These are phyloP conservation scores for Protaetia brevitarsis DNA, from an alignment of 1,140 invertebrate genomes.

Conservation along the genomic window DNA sequence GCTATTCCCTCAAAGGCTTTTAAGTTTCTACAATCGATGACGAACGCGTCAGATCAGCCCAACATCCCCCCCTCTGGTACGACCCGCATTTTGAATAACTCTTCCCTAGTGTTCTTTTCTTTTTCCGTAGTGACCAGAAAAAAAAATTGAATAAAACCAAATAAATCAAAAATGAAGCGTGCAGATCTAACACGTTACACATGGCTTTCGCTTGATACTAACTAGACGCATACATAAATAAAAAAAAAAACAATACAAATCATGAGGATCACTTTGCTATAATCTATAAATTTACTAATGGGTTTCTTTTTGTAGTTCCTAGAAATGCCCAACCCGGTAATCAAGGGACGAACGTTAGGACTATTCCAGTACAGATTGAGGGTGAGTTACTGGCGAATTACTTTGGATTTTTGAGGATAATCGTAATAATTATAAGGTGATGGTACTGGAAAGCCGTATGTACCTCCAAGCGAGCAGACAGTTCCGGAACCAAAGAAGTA, in stretches of 20 bases:
- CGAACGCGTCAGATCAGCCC: slow-evolving; percentile 41
- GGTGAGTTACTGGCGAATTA: slow-evolving; percentile 30
- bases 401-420: not conserved
- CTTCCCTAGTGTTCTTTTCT: not conserved
- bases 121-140: not conserved
- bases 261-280: too few relatives aligned
- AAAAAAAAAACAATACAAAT: too few relatives aligned
- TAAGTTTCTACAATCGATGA: slow-evolving; percentile 63
- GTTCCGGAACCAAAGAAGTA: slow-evolving; percentile 74
- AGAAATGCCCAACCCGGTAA: not conserved
- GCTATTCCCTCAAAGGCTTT: slow-evolving; percentile 71
- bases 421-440: slow-evolving; percentile 24
- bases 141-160: not conserved
- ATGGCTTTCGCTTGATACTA: slow-evolving; percentile 8
- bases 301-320: slow-evolving; percentile 5
- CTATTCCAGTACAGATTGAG: slow-evolving; percentile 45
- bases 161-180: not conserved
- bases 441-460: slow-evolving; percentile 53
- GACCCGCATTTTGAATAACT: slow-evolving; percentile 6
- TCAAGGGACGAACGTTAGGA: slow-evolving; percentile 34
- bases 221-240: too few relatives aligned
- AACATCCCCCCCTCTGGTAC: slow-evolving; percentile 27
- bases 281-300: not conserved
- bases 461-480: slow-evolving; percentile 66
- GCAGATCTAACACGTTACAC: slow-evolving; percentile 3